Evolutionary conservation across 2,113 vertebrate species (phyloP).

Genomic region (Oreotrochilus melanogaster): DNA sequence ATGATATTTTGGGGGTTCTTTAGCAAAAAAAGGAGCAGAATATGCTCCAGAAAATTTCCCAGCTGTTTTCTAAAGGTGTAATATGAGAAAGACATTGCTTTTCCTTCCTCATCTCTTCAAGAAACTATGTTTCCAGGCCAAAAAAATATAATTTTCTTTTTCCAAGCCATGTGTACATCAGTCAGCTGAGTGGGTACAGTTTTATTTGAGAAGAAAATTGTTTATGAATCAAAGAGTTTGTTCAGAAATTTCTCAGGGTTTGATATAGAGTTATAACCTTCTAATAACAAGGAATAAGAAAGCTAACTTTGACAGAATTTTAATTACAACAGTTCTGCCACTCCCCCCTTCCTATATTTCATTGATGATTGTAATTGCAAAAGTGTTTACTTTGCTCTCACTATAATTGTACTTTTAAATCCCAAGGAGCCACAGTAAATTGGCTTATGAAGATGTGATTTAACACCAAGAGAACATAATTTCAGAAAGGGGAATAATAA

Average conservation of each 20-base stretch:
- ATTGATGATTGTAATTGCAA: not conserved
- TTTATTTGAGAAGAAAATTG: not conserved
- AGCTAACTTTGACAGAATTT: not conserved
- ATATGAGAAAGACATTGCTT: not conserved
- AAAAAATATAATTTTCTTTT: not conserved
- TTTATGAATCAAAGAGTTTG: not conserved
- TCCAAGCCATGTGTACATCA: not conserved
- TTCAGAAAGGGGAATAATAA: not conserved
- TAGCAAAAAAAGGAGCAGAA: not conserved
- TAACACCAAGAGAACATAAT: not conserved
- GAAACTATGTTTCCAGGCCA: not conserved
- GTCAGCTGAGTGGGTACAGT: not conserved
- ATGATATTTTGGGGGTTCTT: not conserved
- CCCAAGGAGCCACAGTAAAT: not conserved
- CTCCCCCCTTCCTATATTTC: not conserved
- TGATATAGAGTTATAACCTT: not conserved
- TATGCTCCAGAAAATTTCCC: not conserved
- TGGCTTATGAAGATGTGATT: not conserved
- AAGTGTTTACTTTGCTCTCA: slow-evolving; percentile 27
- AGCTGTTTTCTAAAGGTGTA: not conserved
- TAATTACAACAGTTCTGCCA: not conserved
- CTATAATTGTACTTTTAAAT: slow-evolving; percentile 27
- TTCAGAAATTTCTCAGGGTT: not conserved
- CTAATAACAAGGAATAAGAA: not conserved
- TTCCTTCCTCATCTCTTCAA: not conserved